A percentile compares a stretch with the other conserved stretches of the same genome.
Evolutionary conservation across 2,888 invertebrate species (phyloP).

Genomic region (Drosophila formosana): DNA sequence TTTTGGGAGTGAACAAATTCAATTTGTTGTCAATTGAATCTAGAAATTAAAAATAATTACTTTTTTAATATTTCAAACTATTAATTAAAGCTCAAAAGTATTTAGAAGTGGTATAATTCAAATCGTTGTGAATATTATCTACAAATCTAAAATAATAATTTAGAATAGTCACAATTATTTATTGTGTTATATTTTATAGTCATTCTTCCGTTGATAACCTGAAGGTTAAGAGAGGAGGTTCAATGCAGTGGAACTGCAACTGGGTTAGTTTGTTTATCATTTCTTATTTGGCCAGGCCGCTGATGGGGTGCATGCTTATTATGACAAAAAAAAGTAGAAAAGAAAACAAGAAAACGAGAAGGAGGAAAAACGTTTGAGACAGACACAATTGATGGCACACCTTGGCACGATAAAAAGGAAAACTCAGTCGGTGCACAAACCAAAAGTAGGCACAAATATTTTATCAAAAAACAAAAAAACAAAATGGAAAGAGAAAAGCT

Average conservation of each 20-base stretch:
- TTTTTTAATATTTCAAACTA: too few relatives aligned
- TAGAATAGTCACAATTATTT: not conserved
- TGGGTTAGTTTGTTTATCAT: constrained; percentile 61
- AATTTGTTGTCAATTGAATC: too few relatives aligned
- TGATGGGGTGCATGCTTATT: constrained; percentile 44
- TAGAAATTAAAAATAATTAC: too few relatives aligned
- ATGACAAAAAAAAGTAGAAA: constrained; percentile 35
- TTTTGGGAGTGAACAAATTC: too few relatives aligned
- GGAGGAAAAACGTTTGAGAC: constrained; percentile 51
- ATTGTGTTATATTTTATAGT: not conserved
- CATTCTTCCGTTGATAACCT: not conserved
- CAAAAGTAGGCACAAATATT: constrained; percentile 69
- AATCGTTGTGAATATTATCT: not conserved
- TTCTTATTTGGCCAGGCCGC: constrained; percentile 34
- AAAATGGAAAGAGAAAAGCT: constrained; percentile 13
- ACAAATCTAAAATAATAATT: not conserved
- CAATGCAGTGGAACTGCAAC: constrained; percentile 30
- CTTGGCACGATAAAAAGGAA: constrained; percentile 82
- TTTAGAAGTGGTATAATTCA: too few relatives aligned
- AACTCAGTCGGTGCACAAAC: constrained; percentile 75
- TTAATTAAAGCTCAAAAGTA: too few relatives aligned
- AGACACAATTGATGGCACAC: constrained; percentile 80
- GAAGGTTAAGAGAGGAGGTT: constrained; percentile 8
- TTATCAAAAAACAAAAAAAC: constrained; percentile 50
- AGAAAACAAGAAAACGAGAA: constrained; percentile 38